Evolutionary conservation across 2,113 vertebrate species (phyloP).

Genomic region (zebrafish (Danio rerio)): DNA sequence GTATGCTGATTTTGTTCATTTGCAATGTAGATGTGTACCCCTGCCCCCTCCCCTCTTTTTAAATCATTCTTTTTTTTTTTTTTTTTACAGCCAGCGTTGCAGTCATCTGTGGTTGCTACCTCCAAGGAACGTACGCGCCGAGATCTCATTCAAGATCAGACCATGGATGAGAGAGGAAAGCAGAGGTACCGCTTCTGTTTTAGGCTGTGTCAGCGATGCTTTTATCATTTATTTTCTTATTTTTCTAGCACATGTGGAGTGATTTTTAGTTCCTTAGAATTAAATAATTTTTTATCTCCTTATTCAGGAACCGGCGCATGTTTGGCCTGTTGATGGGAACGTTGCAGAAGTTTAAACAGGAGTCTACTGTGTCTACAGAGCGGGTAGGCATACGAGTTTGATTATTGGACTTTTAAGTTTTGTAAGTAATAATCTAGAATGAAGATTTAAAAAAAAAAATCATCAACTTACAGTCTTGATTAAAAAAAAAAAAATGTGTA

Average conservation of each 20-base stretch:
- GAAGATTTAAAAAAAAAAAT: too few species aligned
- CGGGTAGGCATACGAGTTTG: slow-evolving; percentile 75
- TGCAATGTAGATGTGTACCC: background rate
- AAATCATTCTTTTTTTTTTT: slow-evolving; percentile 3
- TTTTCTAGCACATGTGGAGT: background rate
- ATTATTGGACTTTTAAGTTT: too few species aligned
- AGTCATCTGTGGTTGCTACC: slow-evolving; percentile 99
- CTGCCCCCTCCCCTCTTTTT: background rate
- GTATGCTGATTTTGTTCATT: slow-evolving; percentile 65
- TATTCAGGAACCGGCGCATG: slow-evolving; percentile 95
- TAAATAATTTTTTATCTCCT: background rate
- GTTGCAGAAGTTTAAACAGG: slow-evolving; percentile 98
- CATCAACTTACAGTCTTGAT: too few species aligned
- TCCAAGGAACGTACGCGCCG: slow-evolving; percentile 98
- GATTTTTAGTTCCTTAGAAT: too few species aligned
- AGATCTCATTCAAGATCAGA: slow-evolving; percentile 99
- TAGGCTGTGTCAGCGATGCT: background rate
- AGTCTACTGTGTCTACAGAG: slow-evolving; percentile 93
- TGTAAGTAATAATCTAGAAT: too few species aligned
- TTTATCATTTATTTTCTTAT: background rate
- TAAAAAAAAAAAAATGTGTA: too few species aligned
- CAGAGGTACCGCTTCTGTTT: slow-evolving; percentile 82
- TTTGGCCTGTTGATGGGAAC: slow-evolving; percentile 99
- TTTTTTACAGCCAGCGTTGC: slow-evolving; percentile 88
- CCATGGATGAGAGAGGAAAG: slow-evolving; percentile 97